These are phyloP conservation scores for Autographa pulchrina DNA, from an alignment of 2,888 invertebrate species.

Conservation along the genomic window DNA sequence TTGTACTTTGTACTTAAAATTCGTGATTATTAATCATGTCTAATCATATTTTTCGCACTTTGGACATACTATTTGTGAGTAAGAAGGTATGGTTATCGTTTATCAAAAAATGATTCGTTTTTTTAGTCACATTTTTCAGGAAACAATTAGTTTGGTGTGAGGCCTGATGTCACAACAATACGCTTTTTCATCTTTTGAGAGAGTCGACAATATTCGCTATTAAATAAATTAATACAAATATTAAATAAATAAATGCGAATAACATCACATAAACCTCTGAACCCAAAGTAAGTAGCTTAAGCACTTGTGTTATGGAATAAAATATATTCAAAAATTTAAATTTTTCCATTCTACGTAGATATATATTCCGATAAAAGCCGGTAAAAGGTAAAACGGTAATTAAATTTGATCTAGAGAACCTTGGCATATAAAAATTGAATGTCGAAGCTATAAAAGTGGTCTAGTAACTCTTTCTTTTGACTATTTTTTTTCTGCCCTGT, in stretches of 20 bases:
- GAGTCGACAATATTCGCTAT: too few species aligned
- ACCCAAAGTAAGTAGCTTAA: too few species aligned
- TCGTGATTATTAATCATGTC: not conserved
- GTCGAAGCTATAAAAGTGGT: too few species aligned
- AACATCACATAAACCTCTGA: too few species aligned
- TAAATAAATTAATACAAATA: too few species aligned
- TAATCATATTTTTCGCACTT: not conserved
- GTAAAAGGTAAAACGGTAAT: constrained; percentile 48
- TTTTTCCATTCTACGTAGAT: constrained; percentile 44
- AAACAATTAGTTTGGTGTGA: not conserved
- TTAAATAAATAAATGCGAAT: too few species aligned
- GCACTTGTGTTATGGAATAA: too few species aligned
- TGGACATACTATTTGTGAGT: not conserved
- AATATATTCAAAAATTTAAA: too few species aligned
- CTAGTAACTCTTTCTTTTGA: too few species aligned
- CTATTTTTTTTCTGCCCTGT: too few species aligned
- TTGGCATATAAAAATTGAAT: constrained; percentile 32
- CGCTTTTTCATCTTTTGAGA: too few species aligned
- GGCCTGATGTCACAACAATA: too few species aligned
- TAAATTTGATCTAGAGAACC: constrained; percentile 57
- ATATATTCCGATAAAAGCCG: constrained; percentile 46
- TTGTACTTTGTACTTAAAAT: not conserved
- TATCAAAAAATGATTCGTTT: not conserved
- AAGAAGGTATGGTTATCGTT: not conserved
- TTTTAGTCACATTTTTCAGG: not conserved